These are phyloP conservation scores for Latrodectus geometricus DNA, from an alignment of 1,140 invertebrate species.

Conservation along the genomic window DNA sequence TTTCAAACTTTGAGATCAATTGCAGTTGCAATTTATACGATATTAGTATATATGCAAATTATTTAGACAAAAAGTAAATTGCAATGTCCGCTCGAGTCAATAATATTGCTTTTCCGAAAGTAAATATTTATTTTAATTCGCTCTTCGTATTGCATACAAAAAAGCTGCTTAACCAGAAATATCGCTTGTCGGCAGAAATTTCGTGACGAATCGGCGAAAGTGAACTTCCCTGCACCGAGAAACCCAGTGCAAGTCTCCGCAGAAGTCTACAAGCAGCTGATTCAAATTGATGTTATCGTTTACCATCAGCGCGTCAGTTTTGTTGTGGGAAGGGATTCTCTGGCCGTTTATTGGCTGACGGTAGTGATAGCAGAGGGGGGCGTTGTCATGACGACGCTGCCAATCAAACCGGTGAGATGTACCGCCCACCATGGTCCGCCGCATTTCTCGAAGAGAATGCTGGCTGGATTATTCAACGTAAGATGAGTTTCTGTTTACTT, in stretches of 20 bases:
- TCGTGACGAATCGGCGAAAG: not conserved
- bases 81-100: not conserved
- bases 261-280: slow-evolving; percentile 44
- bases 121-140: not conserved
- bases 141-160: not conserved
- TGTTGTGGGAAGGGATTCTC: slow-evolving; percentile 55
- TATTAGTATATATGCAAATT: too few relatives aligned
- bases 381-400: slow-evolving; percentile 57
- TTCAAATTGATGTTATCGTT: slow-evolving; percentile 61
- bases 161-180: not conserved
- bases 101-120: not conserved
- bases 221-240: not conserved
- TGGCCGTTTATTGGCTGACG: slow-evolving; percentile 56
- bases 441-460: not conserved
- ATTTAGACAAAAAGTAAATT: too few relatives aligned
- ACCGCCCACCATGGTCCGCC: slow-evolving; percentile 8
- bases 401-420: slow-evolving; percentile 44
- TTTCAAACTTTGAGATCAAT: too few relatives aligned
- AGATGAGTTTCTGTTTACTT: slow-evolving; percentile 29
- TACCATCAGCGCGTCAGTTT: slow-evolving; percentile 56
- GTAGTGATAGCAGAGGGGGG: slow-evolving; percentile 48
- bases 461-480: slow-evolving; percentile 1
- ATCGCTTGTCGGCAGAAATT: not conserved
- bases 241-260: slow-evolving; percentile 15
- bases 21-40: too few relatives aligned